Evolutionary conservation across 2,888 invertebrate species (phyloP).

Genomic region (Vanessa cardui): DNA sequence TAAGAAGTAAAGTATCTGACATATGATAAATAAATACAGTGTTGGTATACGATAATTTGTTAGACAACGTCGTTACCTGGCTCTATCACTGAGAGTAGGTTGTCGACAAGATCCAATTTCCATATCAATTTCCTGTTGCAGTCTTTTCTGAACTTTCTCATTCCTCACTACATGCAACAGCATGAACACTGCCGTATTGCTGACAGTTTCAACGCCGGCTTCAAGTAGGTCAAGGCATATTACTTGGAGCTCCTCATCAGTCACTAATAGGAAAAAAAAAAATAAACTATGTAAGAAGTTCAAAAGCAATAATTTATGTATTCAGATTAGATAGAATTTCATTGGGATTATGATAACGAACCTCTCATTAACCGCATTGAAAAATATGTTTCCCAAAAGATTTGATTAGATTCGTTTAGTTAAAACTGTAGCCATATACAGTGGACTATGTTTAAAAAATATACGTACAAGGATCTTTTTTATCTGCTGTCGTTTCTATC

Average conservation of each 20-base stretch:
- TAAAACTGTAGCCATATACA: no score
- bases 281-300: background rate
- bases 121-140: slow-evolving; percentile 84
- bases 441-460: background rate
- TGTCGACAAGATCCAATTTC: slow-evolving; percentile 80
- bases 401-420: no score
- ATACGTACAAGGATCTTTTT: slow-evolving; percentile 63
- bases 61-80: slow-evolving; percentile 58
- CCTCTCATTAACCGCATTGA: no score
- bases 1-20: no score
- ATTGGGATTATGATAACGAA: no score
- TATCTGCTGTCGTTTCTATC: slow-evolving; percentile 78
- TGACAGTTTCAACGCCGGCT: slow-evolving; percentile 88
- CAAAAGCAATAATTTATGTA: background rate
- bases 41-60: background rate
- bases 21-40: background rate
- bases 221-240: slow-evolving; percentile 86
- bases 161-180: slow-evolving; percentile 83
- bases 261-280: slow-evolving; percentile 47
- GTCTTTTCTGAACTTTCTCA: slow-evolving; percentile 79
- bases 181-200: slow-evolving; percentile 84
- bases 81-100: slow-evolving; percentile 81
- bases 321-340: background rate
- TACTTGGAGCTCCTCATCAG: slow-evolving; percentile 69
- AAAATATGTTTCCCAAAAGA: no score